Percentiles rank a stretch among this genome's conserved stretches.
Conservation (phyloP, 2,888 invertebrate species). For the Oegoconia quadripuncta region DNA sequence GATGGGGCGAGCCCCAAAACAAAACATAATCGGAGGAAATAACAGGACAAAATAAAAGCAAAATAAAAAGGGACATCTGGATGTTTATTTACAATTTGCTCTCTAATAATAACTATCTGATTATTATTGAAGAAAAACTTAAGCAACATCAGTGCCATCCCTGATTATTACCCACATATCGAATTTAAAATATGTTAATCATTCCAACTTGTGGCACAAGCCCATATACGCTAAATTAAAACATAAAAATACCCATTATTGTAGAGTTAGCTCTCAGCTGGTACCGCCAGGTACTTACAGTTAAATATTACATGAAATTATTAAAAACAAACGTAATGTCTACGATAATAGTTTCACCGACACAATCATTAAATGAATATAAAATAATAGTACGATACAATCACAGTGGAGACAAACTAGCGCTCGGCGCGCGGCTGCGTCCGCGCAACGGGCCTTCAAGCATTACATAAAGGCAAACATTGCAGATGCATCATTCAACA, state of each 20-base stretch:
- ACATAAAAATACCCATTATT: constrained; percentile 68
- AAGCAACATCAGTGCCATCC: constrained; percentile 64
- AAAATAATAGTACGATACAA: constrained; percentile 33
- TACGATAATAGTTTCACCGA: constrained; percentile 46
- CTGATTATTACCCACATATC: constrained; percentile 67
- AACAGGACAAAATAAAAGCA: constrained; percentile 60
- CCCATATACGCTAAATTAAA: constrained; percentile 60
- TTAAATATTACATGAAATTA: constrained; percentile 35
- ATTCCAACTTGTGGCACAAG: constrained; percentile 57
- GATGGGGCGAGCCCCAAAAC: constrained; percentile 3
- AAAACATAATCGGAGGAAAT: constrained; percentile 21
- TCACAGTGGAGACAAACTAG: constrained; percentile 43
- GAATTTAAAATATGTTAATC: constrained; percentile 69
- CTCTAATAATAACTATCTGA: constrained; percentile 71
- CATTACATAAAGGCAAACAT: too few species aligned
- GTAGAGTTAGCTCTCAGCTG: constrained; percentile 52
- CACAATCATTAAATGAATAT: constrained; percentile 30
- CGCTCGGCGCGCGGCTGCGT: neutral
- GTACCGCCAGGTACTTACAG: constrained; percentile 47
- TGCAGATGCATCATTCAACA: constrained; percentile 2
- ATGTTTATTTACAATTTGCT: constrained; percentile 77
- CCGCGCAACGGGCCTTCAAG: too few species aligned
- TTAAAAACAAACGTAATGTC: constrained; percentile 39
- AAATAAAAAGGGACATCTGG: constrained; percentile 75
- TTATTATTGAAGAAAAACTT: constrained; percentile 70